Conservation (phyloP, 2,797 vertebrate genomes). For the Carcharodon carcharias region DNA sequence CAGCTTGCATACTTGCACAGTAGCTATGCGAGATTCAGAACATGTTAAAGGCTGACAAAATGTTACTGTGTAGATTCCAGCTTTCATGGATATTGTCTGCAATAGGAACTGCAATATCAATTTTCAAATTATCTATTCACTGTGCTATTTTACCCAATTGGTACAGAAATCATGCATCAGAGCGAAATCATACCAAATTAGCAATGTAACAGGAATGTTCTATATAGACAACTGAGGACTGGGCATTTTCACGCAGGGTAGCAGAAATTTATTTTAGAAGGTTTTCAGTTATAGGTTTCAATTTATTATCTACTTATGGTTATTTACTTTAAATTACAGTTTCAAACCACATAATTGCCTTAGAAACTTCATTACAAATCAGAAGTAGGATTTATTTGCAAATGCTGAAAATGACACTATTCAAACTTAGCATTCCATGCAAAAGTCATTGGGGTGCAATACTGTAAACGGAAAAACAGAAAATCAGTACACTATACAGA, state of each 20-base stretch:
- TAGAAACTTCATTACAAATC: neutral
- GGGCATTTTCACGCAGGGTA: neutral
- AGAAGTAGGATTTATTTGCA: neutral
- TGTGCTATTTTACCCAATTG: neutral
- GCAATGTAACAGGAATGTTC: neutral
- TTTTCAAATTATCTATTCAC: neutral
- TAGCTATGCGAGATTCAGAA: neutral
- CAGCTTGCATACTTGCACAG: too few species aligned
- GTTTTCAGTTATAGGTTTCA: neutral
- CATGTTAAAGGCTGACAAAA: neutral
- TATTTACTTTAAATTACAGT: neutral
- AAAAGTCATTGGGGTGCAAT: neutral
- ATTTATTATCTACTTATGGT: neutral
- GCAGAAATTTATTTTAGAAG: neutral
- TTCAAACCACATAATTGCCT: neutral
- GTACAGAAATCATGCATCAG: neutral
- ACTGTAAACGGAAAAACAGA: neutral
- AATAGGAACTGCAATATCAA: neutral
- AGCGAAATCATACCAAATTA: neutral
- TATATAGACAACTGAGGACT: neutral
- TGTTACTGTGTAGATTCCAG: neutral
- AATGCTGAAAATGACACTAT: neutral
- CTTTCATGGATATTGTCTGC: neutral
- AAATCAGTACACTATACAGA: neutral
- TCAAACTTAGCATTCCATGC: neutral